Conservation (phyloP, 2,888 invertebrate species). For the Tetheella fluctuosa region DNA sequence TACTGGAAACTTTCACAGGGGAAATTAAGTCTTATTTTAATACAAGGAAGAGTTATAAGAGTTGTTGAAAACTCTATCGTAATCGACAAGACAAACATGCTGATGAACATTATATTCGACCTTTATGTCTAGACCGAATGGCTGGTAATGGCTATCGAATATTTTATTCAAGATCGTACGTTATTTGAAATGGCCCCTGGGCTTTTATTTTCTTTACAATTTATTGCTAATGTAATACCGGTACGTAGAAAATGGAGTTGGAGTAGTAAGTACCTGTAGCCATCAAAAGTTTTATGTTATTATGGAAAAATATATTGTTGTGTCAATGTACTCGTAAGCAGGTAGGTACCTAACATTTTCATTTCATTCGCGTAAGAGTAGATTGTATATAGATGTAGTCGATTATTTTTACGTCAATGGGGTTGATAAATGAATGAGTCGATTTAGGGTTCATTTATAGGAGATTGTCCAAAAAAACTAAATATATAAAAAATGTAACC, state of each 20-base stretch:
- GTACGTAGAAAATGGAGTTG: not conserved
- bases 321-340: no score
- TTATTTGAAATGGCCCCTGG: constrained; percentile 10
- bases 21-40: not conserved
- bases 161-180: constrained; percentile 10
- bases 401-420: no score
- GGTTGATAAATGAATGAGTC: no score
- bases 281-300: not conserved
- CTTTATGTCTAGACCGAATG: constrained; percentile 33
- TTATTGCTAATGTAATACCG: constrained; percentile 7
- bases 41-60: constrained; percentile 11
- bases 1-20: not conserved
- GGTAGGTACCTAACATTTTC: no score
- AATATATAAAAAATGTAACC: no score
- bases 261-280: not conserved
- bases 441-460: no score
- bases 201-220: constrained; percentile 11
- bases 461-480: no score
- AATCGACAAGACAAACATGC: constrained; percentile 26
- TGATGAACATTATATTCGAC: constrained; percentile 31
- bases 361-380: no score
- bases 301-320: not conserved
- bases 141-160: constrained; percentile 13
- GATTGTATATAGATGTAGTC: no score
- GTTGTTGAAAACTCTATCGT: constrained; percentile 25